Conservation (phyloP, 2,888 invertebrate genomes). For the Mythimna lalbum region DNA sequence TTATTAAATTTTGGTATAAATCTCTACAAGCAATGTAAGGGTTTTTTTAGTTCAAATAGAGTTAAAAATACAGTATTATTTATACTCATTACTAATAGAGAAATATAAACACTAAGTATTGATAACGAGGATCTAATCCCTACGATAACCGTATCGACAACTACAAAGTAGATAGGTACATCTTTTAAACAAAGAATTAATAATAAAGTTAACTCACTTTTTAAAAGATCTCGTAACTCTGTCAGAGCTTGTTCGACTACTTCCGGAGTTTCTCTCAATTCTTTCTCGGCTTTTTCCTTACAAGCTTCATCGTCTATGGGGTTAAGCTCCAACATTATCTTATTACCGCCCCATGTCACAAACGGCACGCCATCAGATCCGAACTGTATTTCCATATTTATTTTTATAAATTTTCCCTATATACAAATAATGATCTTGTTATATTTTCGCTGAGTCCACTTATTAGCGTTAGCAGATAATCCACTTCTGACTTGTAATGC, state of each 20-base stretch:
- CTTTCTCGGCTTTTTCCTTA: slow-evolving; percentile 92
- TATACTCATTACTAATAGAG: not conserved
- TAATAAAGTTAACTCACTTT: slow-evolving; percentile 82
- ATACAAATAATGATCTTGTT: not conserved
- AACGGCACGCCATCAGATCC: slow-evolving; percentile 91
- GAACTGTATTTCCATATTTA: slow-evolving; percentile 85
- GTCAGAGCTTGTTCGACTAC: slow-evolving; percentile 90
- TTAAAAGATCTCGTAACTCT: slow-evolving; percentile 90
- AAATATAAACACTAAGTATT: not conserved
- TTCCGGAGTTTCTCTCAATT: slow-evolving; percentile 94
- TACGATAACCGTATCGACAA: slow-evolving; percentile 20
- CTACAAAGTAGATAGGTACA: not conserved
- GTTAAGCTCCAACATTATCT: slow-evolving; percentile 92
- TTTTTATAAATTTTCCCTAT: not conserved
- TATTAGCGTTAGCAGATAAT: slow-evolving; percentile 17
- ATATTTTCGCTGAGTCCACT: slow-evolving; percentile 26
- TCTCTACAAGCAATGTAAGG: not conserved
- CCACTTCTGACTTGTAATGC: slow-evolving; percentile 33
- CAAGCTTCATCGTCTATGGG: slow-evolving; percentile 90
- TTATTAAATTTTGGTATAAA: not conserved
- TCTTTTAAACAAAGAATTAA: not conserved
- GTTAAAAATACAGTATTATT: not conserved
- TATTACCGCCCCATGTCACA: slow-evolving; percentile 91
- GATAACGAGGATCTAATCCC: slow-evolving; percentile 26
- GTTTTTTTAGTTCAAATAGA: not conserved